Conservation (phyloP, 2,797 vertebrate species). For the Smutsia gigantea region DNA sequence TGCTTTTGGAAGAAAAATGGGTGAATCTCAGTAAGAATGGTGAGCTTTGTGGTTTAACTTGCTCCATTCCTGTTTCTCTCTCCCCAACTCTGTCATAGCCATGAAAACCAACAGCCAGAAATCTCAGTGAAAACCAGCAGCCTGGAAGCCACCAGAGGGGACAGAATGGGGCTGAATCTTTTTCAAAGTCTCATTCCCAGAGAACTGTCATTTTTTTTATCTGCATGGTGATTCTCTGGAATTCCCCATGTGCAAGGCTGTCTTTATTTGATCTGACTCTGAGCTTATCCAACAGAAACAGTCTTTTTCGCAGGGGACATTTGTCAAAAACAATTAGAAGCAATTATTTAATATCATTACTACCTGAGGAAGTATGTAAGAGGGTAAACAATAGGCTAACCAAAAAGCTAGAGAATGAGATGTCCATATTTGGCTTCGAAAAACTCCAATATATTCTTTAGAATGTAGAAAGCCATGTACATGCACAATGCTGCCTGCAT, state of each 20-base stretch:
- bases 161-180: not conserved
- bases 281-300: not conserved
- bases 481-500: accelerated
- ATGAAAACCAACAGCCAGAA: not conserved
- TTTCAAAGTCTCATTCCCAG: not conserved
- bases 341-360: not conserved
- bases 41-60: not conserved
- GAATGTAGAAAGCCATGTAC: not conserved
- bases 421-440: not conserved
- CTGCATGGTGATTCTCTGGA: not conserved
- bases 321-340: slow-evolving; percentile 26
- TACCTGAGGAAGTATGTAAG: not conserved
- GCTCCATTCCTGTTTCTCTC: not conserved
- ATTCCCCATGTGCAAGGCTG: not conserved
- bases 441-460: not conserved
- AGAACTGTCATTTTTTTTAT: not conserved
- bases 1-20: not conserved
- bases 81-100: not conserved
- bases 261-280: not conserved
- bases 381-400: not conserved
- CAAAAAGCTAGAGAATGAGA: not conserved
- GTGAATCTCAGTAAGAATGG: not conserved
- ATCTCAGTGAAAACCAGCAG: not conserved
- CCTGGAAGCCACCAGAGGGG: not conserved
- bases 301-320: not conserved